Conservation (phyloP, 2,113 vertebrate species). For the Oceanodroma tethys region DNA sequence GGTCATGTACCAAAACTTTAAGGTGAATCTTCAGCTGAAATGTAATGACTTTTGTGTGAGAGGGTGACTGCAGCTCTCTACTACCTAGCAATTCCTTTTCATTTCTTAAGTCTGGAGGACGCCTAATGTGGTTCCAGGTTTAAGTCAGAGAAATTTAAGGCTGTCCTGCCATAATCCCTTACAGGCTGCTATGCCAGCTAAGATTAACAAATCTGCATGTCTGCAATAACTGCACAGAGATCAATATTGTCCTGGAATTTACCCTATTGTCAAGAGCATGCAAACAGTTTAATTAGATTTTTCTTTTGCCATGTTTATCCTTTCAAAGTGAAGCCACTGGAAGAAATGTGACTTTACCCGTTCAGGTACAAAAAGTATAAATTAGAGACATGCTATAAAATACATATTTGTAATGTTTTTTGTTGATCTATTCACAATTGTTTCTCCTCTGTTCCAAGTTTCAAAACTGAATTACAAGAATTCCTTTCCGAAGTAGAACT, state of each 20-base stretch:
- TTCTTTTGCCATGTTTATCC: neutral
- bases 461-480: neutral
- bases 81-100: neutral
- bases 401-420: neutral
- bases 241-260: neutral
- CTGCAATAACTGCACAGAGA: neutral
- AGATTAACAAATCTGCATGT: neutral
- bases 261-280: neutral
- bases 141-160: neutral
- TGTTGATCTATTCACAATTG: neutral
- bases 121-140: neutral
- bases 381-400: neutral
- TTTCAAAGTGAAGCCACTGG: neutral
- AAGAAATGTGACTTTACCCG: neutral
- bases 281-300: neutral
- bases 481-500: neutral
- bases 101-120: neutral
- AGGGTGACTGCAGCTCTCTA: neutral
- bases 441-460: neutral
- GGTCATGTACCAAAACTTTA: neutral
- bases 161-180: neutral
- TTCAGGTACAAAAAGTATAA: neutral
- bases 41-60: neutral
- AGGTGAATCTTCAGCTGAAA: neutral
- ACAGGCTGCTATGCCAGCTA: neutral